Conservation (phyloP, 2,797 vertebrate species). For the Pipistrellus pipistrellus region DNA sequence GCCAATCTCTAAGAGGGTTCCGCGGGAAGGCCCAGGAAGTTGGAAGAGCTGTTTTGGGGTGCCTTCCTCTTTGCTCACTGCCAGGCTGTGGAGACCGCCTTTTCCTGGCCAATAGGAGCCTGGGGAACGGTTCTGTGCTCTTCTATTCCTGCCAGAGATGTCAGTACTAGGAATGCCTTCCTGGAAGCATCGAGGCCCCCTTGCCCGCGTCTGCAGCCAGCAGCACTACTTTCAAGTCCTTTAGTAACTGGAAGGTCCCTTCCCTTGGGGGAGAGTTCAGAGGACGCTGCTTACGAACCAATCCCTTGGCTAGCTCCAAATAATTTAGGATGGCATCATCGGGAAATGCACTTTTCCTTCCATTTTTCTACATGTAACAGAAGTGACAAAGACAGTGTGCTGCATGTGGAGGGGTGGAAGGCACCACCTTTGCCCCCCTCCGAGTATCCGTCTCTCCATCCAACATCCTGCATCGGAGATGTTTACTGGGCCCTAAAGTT, state of each 20-base stretch:
- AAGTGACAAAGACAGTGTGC: not conserved
- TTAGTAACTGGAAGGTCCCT: not conserved
- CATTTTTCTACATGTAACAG: not conserved
- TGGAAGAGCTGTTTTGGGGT: not conserved
- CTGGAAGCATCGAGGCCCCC: not conserved
- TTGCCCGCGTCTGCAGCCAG: not conserved
- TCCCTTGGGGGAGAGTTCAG: conserved; percentile 3
- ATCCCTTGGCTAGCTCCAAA: not conserved
- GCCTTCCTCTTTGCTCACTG: not conserved
- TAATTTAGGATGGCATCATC: not conserved
- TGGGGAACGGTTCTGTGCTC: not conserved
- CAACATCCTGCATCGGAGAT: not conserved
- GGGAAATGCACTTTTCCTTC: not conserved
- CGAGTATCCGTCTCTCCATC: not conserved
- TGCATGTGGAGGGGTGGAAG: not conserved
- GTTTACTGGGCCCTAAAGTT: not conserved
- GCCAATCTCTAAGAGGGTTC: not conserved
- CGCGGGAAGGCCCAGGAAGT: not conserved
- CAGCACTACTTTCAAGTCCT: not conserved
- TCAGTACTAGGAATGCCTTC: not conserved
- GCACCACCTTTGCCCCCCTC: not conserved
- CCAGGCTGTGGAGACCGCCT: not conserved
- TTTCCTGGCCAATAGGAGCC: not conserved
- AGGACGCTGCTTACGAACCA: not conserved
- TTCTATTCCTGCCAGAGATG: not conserved